Percentiles rank a stretch among this genome's conserved stretches.
Conservation (phyloP, 2,888 invertebrate species). For the Philereme vetulata region DNA sequence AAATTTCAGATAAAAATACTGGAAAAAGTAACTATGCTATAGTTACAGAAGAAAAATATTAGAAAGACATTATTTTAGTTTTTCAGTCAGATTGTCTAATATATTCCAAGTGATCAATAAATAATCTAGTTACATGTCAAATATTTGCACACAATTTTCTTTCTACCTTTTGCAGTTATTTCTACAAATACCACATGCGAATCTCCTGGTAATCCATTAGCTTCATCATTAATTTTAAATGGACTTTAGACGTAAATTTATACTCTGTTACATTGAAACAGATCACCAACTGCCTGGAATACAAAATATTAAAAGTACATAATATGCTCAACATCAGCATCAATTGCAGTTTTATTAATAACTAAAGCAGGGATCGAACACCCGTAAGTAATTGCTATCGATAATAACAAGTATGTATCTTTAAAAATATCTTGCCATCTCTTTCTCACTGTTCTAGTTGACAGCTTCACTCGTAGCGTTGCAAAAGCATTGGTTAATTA, state of each 20-base stretch:
- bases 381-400: too few relatives aligned
- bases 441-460: too few relatives aligned
- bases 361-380: neutral
- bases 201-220: constrained; percentile 45
- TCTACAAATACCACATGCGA: constrained; percentile 19
- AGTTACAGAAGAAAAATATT: constrained; percentile 18
- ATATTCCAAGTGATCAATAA: constrained; percentile 8
- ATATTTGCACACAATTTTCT: constrained; percentile 20
- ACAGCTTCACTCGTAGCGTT: too few relatives aligned
- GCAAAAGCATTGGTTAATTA: too few relatives aligned
- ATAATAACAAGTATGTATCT: too few relatives aligned
- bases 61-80: constrained; percentile 5
- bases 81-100: constrained; percentile 12
- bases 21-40: constrained; percentile 7
- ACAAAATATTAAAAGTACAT: constrained; percentile 68
- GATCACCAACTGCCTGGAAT: constrained; percentile 83
- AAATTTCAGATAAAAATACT: constrained; percentile 1
- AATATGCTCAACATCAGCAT: constrained; percentile 19
- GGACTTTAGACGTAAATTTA: constrained; percentile 60
- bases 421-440: too few relatives aligned
- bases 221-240: constrained; percentile 61
- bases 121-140: constrained; percentile 15
- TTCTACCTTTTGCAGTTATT: constrained; percentile 17
- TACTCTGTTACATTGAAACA: constrained; percentile 72
- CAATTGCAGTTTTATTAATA: neutral